Evolutionary conservation across 2,888 invertebrate genomes (phyloP).

Genomic region (Notocelia uddmanniana): DNA sequence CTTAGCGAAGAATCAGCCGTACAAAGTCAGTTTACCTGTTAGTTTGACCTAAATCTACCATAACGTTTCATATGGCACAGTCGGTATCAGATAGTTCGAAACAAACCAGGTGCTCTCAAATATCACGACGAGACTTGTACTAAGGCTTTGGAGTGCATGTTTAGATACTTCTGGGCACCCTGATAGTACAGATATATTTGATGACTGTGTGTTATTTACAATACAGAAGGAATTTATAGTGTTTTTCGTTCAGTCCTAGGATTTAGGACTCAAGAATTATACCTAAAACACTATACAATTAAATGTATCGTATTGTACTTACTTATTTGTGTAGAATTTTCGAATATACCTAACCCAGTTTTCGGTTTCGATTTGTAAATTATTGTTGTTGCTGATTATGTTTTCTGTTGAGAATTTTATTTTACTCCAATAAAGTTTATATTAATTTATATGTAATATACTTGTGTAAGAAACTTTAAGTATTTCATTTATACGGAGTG

Average conservation of each 20-base stretch:
- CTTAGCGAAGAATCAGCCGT: no score
- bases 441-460: constrained; percentile 15
- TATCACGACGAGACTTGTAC: no score
- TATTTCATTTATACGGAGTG: constrained; percentile 10
- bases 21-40: no score
- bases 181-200: no score
- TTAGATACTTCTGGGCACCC: no score
- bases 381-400: neutral
- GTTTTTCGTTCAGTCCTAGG: no score
- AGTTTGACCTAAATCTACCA: neutral
- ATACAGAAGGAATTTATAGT: no score
- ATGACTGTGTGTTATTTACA: no score
- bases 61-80: no score
- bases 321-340: neutral
- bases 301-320: constrained; percentile 1
- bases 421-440: constrained; percentile 6
- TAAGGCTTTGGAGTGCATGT: no score
- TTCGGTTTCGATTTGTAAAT: neutral
- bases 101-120: no score
- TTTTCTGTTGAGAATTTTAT: constrained; percentile 10
- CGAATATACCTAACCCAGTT: neutral
- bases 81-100: no score
- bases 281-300: neutral
- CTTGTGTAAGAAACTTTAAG: neutral
- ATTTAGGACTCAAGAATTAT: neutral